Base-by-base conservation (phyloP, 2,888 invertebrate genomes). In the Machimus rusticus region DNA sequence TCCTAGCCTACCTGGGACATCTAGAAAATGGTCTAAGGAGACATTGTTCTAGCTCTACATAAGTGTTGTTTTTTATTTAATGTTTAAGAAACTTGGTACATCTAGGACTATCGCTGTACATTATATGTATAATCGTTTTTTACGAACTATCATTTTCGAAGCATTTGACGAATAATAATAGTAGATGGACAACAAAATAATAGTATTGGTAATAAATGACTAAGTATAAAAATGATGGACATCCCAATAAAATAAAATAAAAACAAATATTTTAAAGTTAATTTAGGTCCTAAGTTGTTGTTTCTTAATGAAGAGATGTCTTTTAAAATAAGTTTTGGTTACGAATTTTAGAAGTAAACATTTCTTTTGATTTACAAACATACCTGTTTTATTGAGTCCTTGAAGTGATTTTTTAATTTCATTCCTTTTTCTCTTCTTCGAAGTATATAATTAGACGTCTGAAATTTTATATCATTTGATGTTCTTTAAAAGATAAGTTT, bases 11-110 rank as follows among this genome's bases (percentile, higher is more conserved):
- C 92, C 93, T 88, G 92, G 92, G 89, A 91, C 92, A 84, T 90
- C 92, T 87, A 91, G 93, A 89, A 93, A 93, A 90, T 96, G 96
- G 94, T 96, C 96, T 89, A 95, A 96, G 91, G 96, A 96, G 94
- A 96, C 96, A 91, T 94, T 96, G 91, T 96, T 96, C 94, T 96
- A 96, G 92, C 91, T 91, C 79, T 87, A 76, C 37, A 51, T 86
- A 55, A 86, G 31, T 86, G 85, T 39, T 85, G 34, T 86, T 76
- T 76, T 34, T 76, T 76, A 37, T 76, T 76, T 76, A 37, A 37
- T 76, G 8, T 76, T 76, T 66, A 37, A 76, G 34, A 14, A 74
- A 76, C n/a, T 76, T 76, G 76, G 76, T 76, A 76, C 14, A 76
- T 76, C 39, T 76, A 76, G n/a, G 28, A 76, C 34, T 76, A 34